phyloP scores from a whole-genome alignment of 2,797 vertebrate genomes.

The Melanotaenia nigrans region DNA sequence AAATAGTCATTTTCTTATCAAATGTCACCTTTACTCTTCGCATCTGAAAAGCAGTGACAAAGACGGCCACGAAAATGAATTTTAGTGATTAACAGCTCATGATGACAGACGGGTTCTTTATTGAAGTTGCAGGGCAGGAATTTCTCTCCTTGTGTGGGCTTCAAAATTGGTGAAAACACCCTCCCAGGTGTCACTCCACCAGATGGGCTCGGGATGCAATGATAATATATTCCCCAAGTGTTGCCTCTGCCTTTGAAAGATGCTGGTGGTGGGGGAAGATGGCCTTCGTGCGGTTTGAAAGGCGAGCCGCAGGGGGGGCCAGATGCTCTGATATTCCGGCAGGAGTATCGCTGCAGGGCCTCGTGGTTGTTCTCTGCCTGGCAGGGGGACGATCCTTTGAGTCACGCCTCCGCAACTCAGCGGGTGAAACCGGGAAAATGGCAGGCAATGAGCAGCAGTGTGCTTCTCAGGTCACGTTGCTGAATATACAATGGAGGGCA shows the following conservation, averaged over 20 bases:
- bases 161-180: slow-evolving; percentile 41
- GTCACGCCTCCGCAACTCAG: slow-evolving; percentile 65
- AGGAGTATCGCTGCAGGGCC: slow-evolving; percentile 67
- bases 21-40: slow-evolving; percentile 50
- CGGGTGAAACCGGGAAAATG: slow-evolving; percentile 45
- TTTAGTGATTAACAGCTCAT: slow-evolving; percentile 46
- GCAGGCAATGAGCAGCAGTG: slow-evolving; percentile 37
- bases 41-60: slow-evolving; percentile 20
- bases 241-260: slow-evolving; percentile 72
- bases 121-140: slow-evolving; percentile 16
- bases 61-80: slow-evolving; percentile 36
- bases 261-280: slow-evolving; percentile 62
- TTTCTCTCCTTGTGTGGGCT: slow-evolving; percentile 41
- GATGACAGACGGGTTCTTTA: slow-evolving; percentile 29
- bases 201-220: slow-evolving; percentile 65
- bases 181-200: slow-evolving; percentile 68
- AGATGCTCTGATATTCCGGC: slow-evolving; percentile 77
- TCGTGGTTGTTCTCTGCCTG: slow-evolving; percentile 54
- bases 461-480: slow-evolving; percentile 51
- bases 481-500: slow-evolving; percentile 34
- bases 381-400: slow-evolving; percentile 59
- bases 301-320: slow-evolving; percentile 62
- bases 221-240: slow-evolving; percentile 72
- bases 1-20: slow-evolving; percentile 39
- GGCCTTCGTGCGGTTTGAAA: slow-evolving; percentile 70